Conservation (phyloP, 2,113 vertebrate species). For the Oreotrochilus melanogaster region DNA sequence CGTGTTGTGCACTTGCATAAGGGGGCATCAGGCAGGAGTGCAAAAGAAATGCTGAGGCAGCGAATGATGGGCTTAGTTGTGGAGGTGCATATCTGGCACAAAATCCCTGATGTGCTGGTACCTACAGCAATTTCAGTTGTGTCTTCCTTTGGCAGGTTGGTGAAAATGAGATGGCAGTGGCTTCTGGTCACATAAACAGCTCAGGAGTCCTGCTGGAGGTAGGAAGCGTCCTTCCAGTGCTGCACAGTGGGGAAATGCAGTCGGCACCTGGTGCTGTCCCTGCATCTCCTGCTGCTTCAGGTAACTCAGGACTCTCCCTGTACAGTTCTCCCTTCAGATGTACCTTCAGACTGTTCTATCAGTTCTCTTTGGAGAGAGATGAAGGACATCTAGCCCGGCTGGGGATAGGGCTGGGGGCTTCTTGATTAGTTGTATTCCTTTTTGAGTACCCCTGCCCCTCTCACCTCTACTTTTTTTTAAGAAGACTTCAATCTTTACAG, state of each 20-base stretch:
- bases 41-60: neutral
- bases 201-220: slow-evolving; percentile 88
- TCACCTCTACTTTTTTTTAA: neutral
- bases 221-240: slow-evolving; percentile 85
- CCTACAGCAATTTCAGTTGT: slow-evolving; percentile 61
- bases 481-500: neutral
- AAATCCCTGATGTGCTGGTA: neutral
- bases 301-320: slow-evolving; percentile 65
- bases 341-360: neutral
- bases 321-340: neutral
- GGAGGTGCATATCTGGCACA: slow-evolving; percentile 7
- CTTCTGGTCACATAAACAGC: slow-evolving; percentile 78
- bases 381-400: neutral
- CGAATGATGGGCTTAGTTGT: neutral
- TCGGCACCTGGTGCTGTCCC: slow-evolving; percentile 82
- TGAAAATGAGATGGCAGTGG: slow-evolving; percentile 82
- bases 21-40: neutral
- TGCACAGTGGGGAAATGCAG: slow-evolving; percentile 89
- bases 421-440: neutral
- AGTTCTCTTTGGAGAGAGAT: neutral
- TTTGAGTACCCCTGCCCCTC: neutral
- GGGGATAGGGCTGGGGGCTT: neutral
- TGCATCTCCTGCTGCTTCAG: slow-evolving; percentile 88
- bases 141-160: slow-evolving; percentile 79
- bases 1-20: neutral